Percentiles rank a stretch among this genome's conserved stretches.
Conservation (phyloP, 2,888 invertebrate genomes). For the Torymus aiolomorphi region DNA sequence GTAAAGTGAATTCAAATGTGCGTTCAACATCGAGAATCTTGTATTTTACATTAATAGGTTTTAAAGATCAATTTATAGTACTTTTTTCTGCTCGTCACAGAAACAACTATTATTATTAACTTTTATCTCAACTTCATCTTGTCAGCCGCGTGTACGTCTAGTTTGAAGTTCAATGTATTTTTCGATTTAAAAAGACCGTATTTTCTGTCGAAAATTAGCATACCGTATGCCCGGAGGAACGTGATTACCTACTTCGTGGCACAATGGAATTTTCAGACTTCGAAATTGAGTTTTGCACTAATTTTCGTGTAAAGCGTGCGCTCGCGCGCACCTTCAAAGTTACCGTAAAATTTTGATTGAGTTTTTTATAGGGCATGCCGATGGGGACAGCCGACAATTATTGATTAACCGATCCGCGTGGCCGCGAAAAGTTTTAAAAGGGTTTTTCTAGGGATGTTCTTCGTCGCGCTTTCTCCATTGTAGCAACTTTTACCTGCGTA, state of each 20-base stretch:
- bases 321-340: not conserved
- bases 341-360: constrained; percentile 11
- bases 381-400: constrained; percentile 20
- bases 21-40: too few species aligned
- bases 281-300: not conserved
- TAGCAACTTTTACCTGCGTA: constrained; percentile 12
- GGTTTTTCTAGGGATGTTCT: constrained; percentile 20
- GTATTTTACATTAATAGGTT: too few species aligned
- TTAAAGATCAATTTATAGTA: too few species aligned
- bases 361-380: not conserved
- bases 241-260: not conserved
- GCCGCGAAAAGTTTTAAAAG: constrained; percentile 16
- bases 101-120: too few species aligned
- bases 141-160: too few species aligned
- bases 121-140: too few species aligned
- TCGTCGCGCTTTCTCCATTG: not conserved
- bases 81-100: too few species aligned
- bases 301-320: not conserved
- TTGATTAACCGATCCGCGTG: constrained; percentile 2
- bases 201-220: not conserved
- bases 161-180: too few species aligned
- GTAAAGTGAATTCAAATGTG: too few species aligned
- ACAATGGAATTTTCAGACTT: constrained; percentile 15
- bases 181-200: too few species aligned
- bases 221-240: not conserved